phyloP scores from a whole-genome alignment of 1,140 invertebrate genomes.

The Medauroidea extradentata region DNA sequence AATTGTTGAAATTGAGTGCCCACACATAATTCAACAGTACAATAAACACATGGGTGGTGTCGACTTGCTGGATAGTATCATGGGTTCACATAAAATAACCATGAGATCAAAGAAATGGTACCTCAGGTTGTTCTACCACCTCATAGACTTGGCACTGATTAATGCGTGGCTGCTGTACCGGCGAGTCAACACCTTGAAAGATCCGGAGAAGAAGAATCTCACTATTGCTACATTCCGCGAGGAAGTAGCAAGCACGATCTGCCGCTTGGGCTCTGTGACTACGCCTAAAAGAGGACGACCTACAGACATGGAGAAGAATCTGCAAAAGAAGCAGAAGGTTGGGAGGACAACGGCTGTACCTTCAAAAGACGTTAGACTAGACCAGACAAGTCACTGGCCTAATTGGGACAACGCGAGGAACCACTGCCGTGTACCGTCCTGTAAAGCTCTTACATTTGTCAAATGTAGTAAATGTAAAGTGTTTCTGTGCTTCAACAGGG shows the following conservation, averaged over 20 bases:
- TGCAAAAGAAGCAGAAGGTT: background rate
- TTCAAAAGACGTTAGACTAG: constrained; percentile 28
- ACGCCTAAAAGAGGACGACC: constrained; percentile 11
- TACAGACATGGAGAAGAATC: background rate
- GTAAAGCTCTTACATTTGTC: constrained; percentile 2
- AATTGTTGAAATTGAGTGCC: constrained; percentile 24
- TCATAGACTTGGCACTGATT: constrained; percentile 27
- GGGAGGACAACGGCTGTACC: constrained; percentile 26
- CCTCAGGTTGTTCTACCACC: constrained; percentile 32
- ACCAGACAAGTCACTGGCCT: constrained; percentile 39
- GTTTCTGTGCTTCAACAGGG: background rate
- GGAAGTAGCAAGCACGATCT: constrained; percentile 17
- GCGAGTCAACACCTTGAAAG: constrained; percentile 24
- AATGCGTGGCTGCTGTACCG: constrained; percentile 32
- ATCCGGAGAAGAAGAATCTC: background rate
- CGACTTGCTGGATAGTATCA: constrained; percentile 32
- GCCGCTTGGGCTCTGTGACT: constrained; percentile 5
- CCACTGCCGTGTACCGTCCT: constrained; percentile 32
- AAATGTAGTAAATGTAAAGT: background rate
- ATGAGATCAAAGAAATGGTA: constrained; percentile 17
- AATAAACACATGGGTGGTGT: constrained; percentile 33
- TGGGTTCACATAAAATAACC: constrained; percentile 31
- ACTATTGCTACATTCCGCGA: constrained; percentile 7
- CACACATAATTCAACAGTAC: constrained; percentile 28
- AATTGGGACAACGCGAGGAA: constrained; percentile 29